Percentiles rank a stretch among this genome's conserved stretches.
These are phyloP conservation scores for Dendrocincla tyrannina DNA, from an alignment of 2,797 vertebrate genomes.

Conservation along the genomic window DNA sequence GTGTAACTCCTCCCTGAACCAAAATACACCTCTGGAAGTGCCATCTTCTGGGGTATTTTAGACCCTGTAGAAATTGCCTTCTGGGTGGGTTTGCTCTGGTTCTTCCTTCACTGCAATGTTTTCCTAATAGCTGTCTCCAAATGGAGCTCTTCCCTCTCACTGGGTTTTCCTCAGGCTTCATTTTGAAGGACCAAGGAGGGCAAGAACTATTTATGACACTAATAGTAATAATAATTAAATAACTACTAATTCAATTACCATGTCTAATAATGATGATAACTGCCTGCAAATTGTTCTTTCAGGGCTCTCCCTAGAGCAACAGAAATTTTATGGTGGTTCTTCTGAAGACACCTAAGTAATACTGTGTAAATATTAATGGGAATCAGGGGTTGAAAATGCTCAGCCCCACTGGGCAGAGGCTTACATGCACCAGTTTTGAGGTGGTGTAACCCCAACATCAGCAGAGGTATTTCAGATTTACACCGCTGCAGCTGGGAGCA, in stretches of 20 bases:
- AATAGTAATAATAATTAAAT: slow-evolving; percentile 52
- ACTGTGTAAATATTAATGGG: not conserved
- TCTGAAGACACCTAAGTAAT: not conserved
- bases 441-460: fast-evolving
- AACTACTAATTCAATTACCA: slow-evolving; percentile 28
- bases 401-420: not conserved
- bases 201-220: slow-evolving; percentile 13
- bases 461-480: not conserved
- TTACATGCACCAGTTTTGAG: not conserved
- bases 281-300: slow-evolving; percentile 5
- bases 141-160: not conserved
- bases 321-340: not conserved
- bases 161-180: not conserved
- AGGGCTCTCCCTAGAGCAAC: not conserved
- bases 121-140: not conserved
- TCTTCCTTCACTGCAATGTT: not conserved
- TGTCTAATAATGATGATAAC: not conserved
- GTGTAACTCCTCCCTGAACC: not conserved
- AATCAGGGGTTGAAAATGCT: not conserved
- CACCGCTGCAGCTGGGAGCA: not conserved
- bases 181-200: slow-evolving; percentile 3
- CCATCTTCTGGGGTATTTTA: not conserved
- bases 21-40: not conserved
- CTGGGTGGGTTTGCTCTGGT: not conserved
- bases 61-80: not conserved